Percentiles rank a stretch among this genome's conserved stretches.
Conservation (phyloP, 2,113 vertebrate genomes). For the Oryzias javanicus region DNA sequence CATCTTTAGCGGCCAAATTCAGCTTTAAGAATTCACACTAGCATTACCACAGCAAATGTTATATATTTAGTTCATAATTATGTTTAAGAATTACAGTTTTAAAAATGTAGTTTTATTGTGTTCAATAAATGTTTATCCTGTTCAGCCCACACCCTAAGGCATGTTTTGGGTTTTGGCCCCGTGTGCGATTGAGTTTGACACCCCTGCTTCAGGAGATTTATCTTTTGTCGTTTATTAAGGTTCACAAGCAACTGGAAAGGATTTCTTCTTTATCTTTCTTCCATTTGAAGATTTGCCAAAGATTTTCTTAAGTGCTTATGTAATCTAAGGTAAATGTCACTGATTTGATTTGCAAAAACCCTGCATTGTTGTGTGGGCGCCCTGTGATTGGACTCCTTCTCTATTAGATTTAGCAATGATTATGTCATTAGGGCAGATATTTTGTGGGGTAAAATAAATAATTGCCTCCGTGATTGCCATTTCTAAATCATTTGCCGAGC, state of each 20-base stretch:
- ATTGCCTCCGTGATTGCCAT: slow-evolving; percentile 40
- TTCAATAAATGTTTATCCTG: no score
- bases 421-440: slow-evolving; percentile 30
- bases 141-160: no score
- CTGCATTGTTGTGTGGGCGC: background rate
- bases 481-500: slow-evolving; percentile 39
- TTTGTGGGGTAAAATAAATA: slow-evolving; percentile 27
- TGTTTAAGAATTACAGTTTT: no score
- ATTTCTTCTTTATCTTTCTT: slow-evolving; percentile 25
- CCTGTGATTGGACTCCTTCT: slow-evolving; percentile 13
- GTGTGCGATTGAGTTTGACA: no score
- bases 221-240: slow-evolving; percentile 41
- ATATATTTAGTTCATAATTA: no score
- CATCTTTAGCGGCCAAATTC: no score
- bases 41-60: no score
- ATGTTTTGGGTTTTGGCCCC: no score
- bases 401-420: slow-evolving; percentile 21
- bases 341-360: slow-evolving; percentile 25
- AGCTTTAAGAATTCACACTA: no score
- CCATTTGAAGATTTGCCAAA: slow-evolving; percentile 11
- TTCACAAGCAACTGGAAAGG: slow-evolving; percentile 4
- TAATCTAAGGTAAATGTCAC: slow-evolving; percentile 18
- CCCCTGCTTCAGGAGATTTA: slow-evolving; percentile 41
- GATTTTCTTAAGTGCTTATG: background rate
- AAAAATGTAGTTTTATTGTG: no score